Conservation (phyloP, 2,113 vertebrate species). For the Oncorhynchus kisutch region DNA sequence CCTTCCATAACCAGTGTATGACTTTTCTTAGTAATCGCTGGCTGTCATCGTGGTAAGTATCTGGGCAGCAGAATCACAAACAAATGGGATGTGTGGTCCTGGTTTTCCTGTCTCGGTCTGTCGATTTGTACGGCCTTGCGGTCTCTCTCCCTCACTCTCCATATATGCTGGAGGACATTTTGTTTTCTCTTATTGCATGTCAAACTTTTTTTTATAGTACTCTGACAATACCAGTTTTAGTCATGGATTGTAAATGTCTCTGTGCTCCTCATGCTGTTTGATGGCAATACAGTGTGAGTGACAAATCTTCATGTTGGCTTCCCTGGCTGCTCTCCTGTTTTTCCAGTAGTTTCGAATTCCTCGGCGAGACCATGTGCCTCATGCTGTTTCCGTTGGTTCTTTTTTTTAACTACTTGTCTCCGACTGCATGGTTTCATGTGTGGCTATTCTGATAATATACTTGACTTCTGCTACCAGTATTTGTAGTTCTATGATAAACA, state of each 20-base stretch:
- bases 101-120: neutral
- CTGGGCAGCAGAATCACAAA: slow-evolving; percentile 16
- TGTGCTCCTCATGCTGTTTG: neutral
- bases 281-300: neutral
- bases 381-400: slow-evolving; percentile 38
- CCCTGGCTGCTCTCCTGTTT: slow-evolving; percentile 35
- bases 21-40: neutral
- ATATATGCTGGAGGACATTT: slow-evolving; percentile 27
- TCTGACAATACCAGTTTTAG: neutral
- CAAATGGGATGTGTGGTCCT: slow-evolving; percentile 19
- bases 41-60: neutral
- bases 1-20: neutral
- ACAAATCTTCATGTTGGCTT: slow-evolving; percentile 22
- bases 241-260: neutral
- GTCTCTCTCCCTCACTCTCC: slow-evolving; percentile 4
- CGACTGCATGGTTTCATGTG: neutral
- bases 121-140: slow-evolving; percentile 21
- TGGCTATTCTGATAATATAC: neutral
- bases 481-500: neutral
- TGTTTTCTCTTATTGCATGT: neutral
- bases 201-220: neutral
- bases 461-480: no score
- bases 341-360: slow-evolving; percentile 37
- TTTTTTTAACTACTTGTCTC: neutral
- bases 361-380: slow-evolving; percentile 30